Conservation (phyloP, 2,797 vertebrate genomes). For the Melanotaenia parkinsoni region DNA sequence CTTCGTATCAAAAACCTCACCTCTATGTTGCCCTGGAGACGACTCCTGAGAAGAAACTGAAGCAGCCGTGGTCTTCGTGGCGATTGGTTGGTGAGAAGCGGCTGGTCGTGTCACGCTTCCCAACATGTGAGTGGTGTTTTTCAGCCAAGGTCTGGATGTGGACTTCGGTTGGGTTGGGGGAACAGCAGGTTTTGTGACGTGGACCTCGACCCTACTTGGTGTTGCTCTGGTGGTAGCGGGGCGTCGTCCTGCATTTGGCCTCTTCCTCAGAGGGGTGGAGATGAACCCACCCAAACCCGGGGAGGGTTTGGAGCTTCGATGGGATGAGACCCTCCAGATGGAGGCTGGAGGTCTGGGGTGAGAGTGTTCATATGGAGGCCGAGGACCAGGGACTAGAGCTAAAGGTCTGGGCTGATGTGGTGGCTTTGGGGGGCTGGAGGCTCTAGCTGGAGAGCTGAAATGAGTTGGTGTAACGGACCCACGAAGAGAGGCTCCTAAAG, state of each 20-base stretch:
- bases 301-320: conserved; percentile 69
- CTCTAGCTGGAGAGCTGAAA: conserved; percentile 28
- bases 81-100: neutral
- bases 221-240: conserved; percentile 51
- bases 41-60: conserved; percentile 48
- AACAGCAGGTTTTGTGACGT: conserved; percentile 76
- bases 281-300: conserved; percentile 82
- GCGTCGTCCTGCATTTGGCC: conserved; percentile 58
- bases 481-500: neutral
- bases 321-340: conserved; percentile 39
- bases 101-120: neutral
- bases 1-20: conserved; percentile 19
- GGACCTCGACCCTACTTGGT: conserved; percentile 23
- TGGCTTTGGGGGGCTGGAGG: neutral
- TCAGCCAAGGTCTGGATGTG: conserved; percentile 21
- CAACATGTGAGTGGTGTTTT: neutral
- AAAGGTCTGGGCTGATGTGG: neutral
- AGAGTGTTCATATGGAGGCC: conserved; percentile 7
- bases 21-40: conserved; percentile 39
- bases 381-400: neutral
- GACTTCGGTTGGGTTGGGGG: neutral
- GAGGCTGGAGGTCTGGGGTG: conserved; percentile 3
- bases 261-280: conserved; percentile 87
- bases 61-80: neutral
- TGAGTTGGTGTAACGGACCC: conserved; percentile 67